A percentile compares a stretch with the other conserved stretches of the same genome.
These are phyloP conservation scores for Diachasmimorpha longicaudata DNA, from an alignment of 1,140 invertebrate genomes.

Conservation along the genomic window DNA sequence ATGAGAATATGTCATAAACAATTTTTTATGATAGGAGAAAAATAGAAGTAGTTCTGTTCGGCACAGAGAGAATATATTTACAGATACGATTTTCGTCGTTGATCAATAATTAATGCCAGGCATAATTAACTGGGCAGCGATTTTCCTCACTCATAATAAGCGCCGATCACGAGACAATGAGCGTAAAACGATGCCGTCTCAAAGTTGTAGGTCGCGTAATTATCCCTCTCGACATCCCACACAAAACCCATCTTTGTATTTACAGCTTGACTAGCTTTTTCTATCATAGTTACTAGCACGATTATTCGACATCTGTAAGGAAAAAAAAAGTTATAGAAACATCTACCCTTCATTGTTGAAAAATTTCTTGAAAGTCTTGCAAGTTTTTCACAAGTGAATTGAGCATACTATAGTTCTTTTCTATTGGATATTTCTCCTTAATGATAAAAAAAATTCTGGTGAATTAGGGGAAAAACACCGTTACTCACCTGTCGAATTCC, in stretches of 20 bases:
- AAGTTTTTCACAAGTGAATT: too few relatives aligned
- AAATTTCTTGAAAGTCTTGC: too few relatives aligned
- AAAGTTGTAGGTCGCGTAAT: constrained; percentile 46
- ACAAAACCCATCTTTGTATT: constrained; percentile 45
- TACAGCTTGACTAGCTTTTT: constrained; percentile 52
- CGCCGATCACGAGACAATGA: constrained; percentile 46
- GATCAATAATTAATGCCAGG: too few relatives aligned
- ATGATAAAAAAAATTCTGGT: constrained; percentile 11
- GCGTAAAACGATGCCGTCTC: constrained; percentile 49
- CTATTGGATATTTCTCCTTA: too few relatives aligned
- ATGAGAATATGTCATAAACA: too few relatives aligned
- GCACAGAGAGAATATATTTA: too few relatives aligned
- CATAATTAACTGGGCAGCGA: neutral
- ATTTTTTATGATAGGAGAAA: too few relatives aligned
- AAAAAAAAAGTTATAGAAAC: too few relatives aligned
- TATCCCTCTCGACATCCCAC: constrained; percentile 51
- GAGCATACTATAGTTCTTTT: too few relatives aligned
- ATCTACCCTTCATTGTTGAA: too few relatives aligned
- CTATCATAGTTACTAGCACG: constrained; percentile 48
- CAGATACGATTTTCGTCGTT: too few relatives aligned
- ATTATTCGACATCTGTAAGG: constrained; percentile 52
- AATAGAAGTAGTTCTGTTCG: too few relatives aligned
- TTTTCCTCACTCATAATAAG: constrained; percentile 47
- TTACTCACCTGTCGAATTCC: constrained; percentile 60
- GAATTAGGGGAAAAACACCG: neutral